Percentiles rank a stretch among this genome's conserved stretches.
Evolutionary conservation across 2,113 vertebrate species (phyloP).

Genomic region (Oncorhynchus masou): DNA sequence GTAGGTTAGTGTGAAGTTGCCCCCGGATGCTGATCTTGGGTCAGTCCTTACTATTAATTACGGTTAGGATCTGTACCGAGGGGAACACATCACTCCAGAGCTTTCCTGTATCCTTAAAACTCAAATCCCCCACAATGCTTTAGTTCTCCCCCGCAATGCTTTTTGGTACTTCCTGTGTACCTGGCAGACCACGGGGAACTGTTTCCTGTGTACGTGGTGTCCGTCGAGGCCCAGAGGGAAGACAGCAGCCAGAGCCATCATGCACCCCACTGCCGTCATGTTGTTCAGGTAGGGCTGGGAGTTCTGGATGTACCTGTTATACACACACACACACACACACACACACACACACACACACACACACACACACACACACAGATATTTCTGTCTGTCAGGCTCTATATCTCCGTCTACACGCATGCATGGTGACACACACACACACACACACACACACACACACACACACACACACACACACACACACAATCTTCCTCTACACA

Average conservation of each 20-base stretch:
- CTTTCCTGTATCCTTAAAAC: background rate
- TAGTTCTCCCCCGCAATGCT: background rate
- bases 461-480: background rate
- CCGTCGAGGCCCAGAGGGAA: constrained; percentile 89
- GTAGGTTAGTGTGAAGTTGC: too few relatives aligned
- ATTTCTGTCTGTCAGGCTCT: too few relatives aligned
- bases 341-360: background rate
- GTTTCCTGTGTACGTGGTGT: constrained; percentile 77
- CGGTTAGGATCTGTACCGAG: too few relatives aligned
- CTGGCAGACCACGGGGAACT: constrained; percentile 91
- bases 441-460: constrained; percentile 1
- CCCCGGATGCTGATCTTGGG: too few relatives aligned
- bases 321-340: constrained; percentile 6
- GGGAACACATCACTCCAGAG: too few relatives aligned
- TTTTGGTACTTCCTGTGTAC: constrained; percentile 56
- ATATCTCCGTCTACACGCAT: too few relatives aligned
- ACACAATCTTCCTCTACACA: background rate
- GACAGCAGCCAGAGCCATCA: constrained; percentile 85
- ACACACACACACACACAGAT: background rate
- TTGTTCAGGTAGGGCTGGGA: constrained; percentile 93
- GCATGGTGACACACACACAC: constrained; percentile 6
- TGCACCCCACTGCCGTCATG: constrained; percentile 89
- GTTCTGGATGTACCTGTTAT: constrained; percentile 89
- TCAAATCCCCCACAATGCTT: constrained; percentile 7
- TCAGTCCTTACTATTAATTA: too few relatives aligned